These are phyloP conservation scores for Tor tambroides DNA, from an alignment of 2,113 vertebrate genomes.

Conservation along the genomic window DNA sequence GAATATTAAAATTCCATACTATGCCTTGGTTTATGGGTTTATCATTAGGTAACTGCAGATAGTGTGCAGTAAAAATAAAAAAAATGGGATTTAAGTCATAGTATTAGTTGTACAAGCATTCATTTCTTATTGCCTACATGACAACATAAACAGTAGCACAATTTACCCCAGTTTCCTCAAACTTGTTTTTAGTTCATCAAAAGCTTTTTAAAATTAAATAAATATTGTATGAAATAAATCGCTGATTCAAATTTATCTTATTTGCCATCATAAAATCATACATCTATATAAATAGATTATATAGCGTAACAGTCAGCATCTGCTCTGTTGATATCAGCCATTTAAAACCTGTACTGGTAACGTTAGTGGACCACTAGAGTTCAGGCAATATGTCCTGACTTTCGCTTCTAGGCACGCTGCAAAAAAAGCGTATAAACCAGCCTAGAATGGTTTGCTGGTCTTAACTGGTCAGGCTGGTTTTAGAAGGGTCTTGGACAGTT, in stretches of 20 bases:
- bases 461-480: neutral
- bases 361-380: neutral
- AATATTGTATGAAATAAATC: neutral
- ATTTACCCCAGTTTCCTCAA: neutral
- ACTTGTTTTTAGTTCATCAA: neutral
- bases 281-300: neutral
- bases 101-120: neutral
- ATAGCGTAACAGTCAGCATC: neutral
- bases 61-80: neutral
- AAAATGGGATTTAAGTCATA: no score
- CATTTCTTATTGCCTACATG: neutral
- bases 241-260: neutral
- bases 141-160: neutral
- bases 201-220: neutral
- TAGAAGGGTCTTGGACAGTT: neutral
- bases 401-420: neutral
- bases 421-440: neutral
- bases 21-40: neutral
- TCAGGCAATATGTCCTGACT: neutral
- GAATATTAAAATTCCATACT: neutral
- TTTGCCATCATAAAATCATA: neutral
- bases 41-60: neutral
- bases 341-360: neutral
- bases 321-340: neutral
- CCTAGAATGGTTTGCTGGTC: neutral